Evolutionary conservation across 1,140 invertebrate genomes (phyloP), one percentile per base, ranked within the genome.

Genomic region (Drosophila albomicans): DNA sequence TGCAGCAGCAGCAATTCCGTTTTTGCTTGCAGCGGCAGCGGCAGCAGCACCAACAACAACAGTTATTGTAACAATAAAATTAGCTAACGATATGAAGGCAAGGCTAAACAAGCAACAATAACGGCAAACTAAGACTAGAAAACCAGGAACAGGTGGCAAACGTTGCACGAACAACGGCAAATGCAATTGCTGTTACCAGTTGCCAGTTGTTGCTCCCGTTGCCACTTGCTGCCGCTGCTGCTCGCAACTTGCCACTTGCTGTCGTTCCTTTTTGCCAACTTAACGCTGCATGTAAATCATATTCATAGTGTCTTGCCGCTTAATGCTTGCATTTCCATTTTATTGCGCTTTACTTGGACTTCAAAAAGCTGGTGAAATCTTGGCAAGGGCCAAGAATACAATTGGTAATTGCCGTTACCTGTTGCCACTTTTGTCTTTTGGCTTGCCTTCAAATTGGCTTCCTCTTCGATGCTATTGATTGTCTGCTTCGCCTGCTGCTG

Each of bases 11-110:
- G 70, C 80, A 79, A 79, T 82, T 76, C 81, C 81, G 75, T 82
- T 82, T 68, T 70, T 46, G 66, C 65, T 56, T 52, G 63, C 56
- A 68, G 48, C 56, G 46, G 38, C 16, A 68, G 48, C 56, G 38
- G 38, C 16, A 38, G 64, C 41, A 28, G 71, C 72, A 65, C 57
- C 77, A 78, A 51, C 81, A 88, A 85, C 85, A 89, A 89, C 84
- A 89, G 84, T 88, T 88, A 88, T 88, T 89, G 84, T 88, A 88
- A 88, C 85, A 88, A 88, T 88, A 88, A 88, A 88, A 88, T 88
- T 88, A 88, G 84, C 84, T 88, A 88, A 88, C 84, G 84, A 88
- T 87, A 87, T 88, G 70, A 88, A 81, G 75, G 81, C 81, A 78
- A 76, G 75, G 75, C 82, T 48, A 75, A 59, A 52, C 59, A 45